These are phyloP conservation scores for Notodonta ziczac DNA, from an alignment of 2,888 invertebrate genomes.

Conservation along the genomic window DNA sequence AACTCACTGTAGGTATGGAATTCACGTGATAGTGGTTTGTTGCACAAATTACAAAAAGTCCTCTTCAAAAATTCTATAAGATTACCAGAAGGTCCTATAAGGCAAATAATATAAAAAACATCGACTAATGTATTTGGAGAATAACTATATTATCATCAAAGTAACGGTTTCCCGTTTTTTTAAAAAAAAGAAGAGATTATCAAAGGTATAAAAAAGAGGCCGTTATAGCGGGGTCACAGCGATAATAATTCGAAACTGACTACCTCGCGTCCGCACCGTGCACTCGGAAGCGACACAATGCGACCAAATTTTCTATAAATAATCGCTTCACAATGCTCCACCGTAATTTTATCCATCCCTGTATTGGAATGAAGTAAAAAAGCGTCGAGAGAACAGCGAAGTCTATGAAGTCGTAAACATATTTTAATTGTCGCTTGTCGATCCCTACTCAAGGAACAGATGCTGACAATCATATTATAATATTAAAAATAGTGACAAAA, in stretches of 20 bases:
- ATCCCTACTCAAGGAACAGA: too few relatives aligned
- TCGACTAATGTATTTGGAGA: too few relatives aligned
- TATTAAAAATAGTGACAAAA: too few relatives aligned
- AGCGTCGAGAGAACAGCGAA: constrained; percentile 52
- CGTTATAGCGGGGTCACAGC: constrained; percentile 62
- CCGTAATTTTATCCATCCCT: constrained; percentile 81
- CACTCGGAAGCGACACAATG: constrained; percentile 76
- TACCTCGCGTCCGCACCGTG: constrained; percentile 53
- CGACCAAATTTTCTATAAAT: constrained; percentile 82
- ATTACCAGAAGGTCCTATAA: too few relatives aligned
- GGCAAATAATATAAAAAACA: too few relatives aligned
- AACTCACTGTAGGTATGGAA: too few relatives aligned
- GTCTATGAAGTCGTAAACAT: constrained; percentile 52
- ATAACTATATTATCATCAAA: background rate
- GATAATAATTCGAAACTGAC: constrained; percentile 64
- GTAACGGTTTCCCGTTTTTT: constrained; percentile 55
- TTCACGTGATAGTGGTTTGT: too few relatives aligned
- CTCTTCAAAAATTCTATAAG: too few relatives aligned
- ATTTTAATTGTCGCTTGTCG: too few relatives aligned
- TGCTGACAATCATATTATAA: too few relatives aligned
- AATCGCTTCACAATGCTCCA: constrained; percentile 78
- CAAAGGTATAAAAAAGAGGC: constrained; percentile 43
- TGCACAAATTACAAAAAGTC: too few relatives aligned
- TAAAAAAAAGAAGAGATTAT: constrained; percentile 41
- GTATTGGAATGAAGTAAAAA: constrained; percentile 80